Percentiles rank a stretch among this genome's conserved stretches.
phyloP scores from a whole-genome alignment of 2,888 invertebrate species.

The Petrophora chlorosata region DNA sequence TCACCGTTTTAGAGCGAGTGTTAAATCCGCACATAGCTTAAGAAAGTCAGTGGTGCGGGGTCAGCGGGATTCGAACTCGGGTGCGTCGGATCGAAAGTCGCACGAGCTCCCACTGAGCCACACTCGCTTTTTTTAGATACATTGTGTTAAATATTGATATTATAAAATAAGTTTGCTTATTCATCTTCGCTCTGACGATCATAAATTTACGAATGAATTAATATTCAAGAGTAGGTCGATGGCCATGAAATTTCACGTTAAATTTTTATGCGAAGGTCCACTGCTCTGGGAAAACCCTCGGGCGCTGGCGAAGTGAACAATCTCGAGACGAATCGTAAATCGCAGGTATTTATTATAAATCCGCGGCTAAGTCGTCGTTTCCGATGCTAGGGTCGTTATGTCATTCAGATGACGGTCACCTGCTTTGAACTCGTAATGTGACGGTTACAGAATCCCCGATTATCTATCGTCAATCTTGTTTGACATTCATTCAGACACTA shows the following conservation, averaged over 20 bases:
- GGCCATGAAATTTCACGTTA: slow-evolving; percentile 14
- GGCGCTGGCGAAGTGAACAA: slow-evolving; percentile 10
- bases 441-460: not conserved
- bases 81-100: no score
- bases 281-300: slow-evolving; percentile 6
- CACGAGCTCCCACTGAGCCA: no score
- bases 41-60: no score
- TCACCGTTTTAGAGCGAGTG: no score
- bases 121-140: no score
- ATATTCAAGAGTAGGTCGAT: slow-evolving; percentile 13
- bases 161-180: no score
- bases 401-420: not conserved
- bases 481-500: not conserved
- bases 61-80: no score
- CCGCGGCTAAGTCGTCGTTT: not conserved
- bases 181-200: no score
- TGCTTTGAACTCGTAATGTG: not conserved
- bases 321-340: slow-evolving; percentile 10
- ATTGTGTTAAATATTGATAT: no score
- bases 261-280: slow-evolving; percentile 14
- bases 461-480: not conserved
- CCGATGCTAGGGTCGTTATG: slow-evolving; percentile 4
- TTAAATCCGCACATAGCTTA: no score
- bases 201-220: no score
- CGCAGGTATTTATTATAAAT: slow-evolving; percentile 4